Evolutionary conservation across 1,140 invertebrate genomes (phyloP).

Genomic region (Adoxophyes honmai): DNA sequence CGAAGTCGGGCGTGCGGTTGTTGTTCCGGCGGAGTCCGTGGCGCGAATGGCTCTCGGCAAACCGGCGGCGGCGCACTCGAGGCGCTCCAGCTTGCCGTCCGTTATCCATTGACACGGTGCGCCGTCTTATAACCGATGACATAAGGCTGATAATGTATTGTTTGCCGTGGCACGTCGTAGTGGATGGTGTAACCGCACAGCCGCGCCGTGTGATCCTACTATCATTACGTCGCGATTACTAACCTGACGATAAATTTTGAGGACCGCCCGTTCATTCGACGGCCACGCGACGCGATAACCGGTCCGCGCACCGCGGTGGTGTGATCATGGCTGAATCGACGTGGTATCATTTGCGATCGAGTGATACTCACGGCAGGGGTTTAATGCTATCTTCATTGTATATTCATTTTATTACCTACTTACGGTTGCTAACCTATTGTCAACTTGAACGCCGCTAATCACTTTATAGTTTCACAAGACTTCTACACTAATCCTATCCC

Average conservation of each 20-base stretch:
- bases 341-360: slow-evolving; percentile 38
- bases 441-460: neutral
- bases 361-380: slow-evolving; percentile 41
- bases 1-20: slow-evolving; percentile 48
- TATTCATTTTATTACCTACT: neutral
- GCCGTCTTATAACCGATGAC: neutral
- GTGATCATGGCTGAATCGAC: slow-evolving; percentile 52
- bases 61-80: slow-evolving; percentile 63
- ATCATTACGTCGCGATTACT: slow-evolving; percentile 33
- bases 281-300: slow-evolving; percentile 57
- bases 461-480: neutral
- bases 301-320: slow-evolving; percentile 43
- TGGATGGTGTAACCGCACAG: neutral
- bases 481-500: neutral
- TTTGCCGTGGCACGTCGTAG: neutral
- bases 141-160: slow-evolving; percentile 6
- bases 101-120: slow-evolving; percentile 12
- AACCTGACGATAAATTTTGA: slow-evolving; percentile 60
- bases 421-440: neutral
- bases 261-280: slow-evolving; percentile 59
- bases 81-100: slow-evolving; percentile 15
- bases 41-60: slow-evolving; percentile 62
- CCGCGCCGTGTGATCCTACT: slow-evolving; percentile 10
- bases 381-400: neutral
- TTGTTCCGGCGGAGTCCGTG: slow-evolving; percentile 52